A percentile compares a stretch with the other conserved stretches of the same genome.
Conservation (phyloP, 2,797 vertebrate species). For the Melanotaenia maccullochi region DNA sequence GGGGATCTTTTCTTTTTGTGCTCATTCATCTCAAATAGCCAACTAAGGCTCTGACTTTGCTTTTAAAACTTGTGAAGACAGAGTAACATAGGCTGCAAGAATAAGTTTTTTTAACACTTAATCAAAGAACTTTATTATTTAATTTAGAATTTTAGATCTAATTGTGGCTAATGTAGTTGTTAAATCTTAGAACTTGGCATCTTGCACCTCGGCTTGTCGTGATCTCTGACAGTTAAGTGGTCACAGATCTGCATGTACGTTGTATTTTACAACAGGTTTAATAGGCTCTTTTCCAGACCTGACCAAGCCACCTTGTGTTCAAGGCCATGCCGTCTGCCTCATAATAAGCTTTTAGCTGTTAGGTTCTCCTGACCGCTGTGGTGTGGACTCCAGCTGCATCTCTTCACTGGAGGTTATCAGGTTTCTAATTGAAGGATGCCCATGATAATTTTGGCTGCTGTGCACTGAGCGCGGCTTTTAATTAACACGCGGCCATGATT, state of each 20-base stretch:
- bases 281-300: slow-evolving; percentile 41
- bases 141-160: neutral
- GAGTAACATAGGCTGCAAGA: neutral
- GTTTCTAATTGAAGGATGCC: slow-evolving; percentile 77
- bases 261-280: slow-evolving; percentile 48
- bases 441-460: slow-evolving; percentile 67
- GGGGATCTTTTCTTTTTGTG: neutral
- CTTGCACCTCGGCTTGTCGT: slow-evolving; percentile 7
- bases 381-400: slow-evolving; percentile 59
- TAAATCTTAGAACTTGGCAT: neutral
- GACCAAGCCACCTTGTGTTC: slow-evolving; percentile 19
- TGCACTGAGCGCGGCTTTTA: slow-evolving; percentile 65
- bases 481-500: slow-evolving; percentile 67
- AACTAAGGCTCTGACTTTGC: neutral
- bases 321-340: slow-evolving; percentile 34
- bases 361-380: slow-evolving; percentile 40
- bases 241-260: slow-evolving; percentile 37
- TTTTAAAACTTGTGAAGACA: neutral
- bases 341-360: slow-evolving; percentile 53
- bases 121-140: neutral
- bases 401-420: slow-evolving; percentile 67
- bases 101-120: neutral
- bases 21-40: neutral
- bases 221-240: slow-evolving; percentile 30
- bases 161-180: neutral